These are phyloP conservation scores for Galerucella nymphaeae DNA, from an alignment of 2,888 invertebrate genomes.

Conservation along the genomic window DNA sequence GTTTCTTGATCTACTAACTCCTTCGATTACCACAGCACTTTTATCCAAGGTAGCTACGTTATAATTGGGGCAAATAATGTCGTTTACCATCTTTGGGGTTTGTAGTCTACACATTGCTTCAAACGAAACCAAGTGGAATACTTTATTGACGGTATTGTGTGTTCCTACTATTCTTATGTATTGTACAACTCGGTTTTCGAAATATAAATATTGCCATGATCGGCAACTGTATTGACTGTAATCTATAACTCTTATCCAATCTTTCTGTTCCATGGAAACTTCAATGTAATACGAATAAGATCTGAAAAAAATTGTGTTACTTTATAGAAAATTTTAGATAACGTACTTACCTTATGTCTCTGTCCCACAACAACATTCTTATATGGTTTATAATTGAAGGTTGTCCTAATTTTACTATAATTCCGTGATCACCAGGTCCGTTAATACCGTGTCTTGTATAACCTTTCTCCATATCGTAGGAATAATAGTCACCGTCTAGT, in stretches of 20 bases:
- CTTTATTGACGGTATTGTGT: slow-evolving; percentile 93
- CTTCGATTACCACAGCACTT: slow-evolving; percentile 95
- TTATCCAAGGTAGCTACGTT: slow-evolving; percentile 94
- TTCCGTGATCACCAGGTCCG: slow-evolving; percentile 76
- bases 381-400: slow-evolving; percentile 94
- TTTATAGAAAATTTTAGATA: neutral
- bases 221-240: slow-evolving; percentile 93
- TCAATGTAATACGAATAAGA: slow-evolving; percentile 92
- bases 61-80: slow-evolving; percentile 82
- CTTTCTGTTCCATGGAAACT: slow-evolving; percentile 93
- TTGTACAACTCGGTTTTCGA: slow-evolving; percentile 88
- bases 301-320: slow-evolving; percentile 62
- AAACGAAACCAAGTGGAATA: slow-evolving; percentile 93
- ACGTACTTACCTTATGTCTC: slow-evolving; percentile 77
- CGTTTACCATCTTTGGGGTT: slow-evolving; percentile 79
- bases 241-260: slow-evolving; percentile 95
- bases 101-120: slow-evolving; percentile 88
- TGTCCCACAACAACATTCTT: slow-evolving; percentile 93
- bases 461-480: slow-evolving; percentile 93
- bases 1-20: slow-evolving; percentile 93
- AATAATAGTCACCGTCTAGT: slow-evolving; percentile 87
- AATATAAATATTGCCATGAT: slow-evolving; percentile 96
- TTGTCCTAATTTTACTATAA: slow-evolving; percentile 84
- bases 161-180: slow-evolving; percentile 88
- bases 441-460: slow-evolving; percentile 69